Evolutionary conservation across 2,797 vertebrate species (phyloP).

Genomic region (Micropoecilia bifurca): DNA sequence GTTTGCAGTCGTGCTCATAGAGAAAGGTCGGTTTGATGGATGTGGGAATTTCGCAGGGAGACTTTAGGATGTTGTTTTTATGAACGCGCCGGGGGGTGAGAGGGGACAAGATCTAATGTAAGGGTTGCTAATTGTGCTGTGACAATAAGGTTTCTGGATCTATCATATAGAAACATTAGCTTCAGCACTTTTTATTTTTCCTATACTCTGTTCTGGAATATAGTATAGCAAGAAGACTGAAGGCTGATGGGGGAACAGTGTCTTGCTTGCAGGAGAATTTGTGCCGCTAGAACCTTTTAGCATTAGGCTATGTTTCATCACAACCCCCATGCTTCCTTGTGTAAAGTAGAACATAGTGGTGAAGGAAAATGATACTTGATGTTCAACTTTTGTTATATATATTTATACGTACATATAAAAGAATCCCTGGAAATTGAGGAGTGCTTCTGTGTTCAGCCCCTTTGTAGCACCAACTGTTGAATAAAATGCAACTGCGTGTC

Average conservation of each 20-base stretch:
- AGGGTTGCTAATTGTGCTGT: not conserved
- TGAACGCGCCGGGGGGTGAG: not conserved
- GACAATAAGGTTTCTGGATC: not conserved
- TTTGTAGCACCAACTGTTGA: not conserved
- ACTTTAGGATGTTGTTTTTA: not conserved
- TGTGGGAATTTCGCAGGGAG: constrained; percentile 3
- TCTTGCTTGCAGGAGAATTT: not conserved
- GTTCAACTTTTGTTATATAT: not conserved
- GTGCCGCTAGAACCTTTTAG: not conserved
- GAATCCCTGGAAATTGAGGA: not conserved
- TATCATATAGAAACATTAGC: not conserved
- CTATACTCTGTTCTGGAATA: not conserved
- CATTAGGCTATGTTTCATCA: not conserved
- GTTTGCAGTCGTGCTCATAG: constrained; percentile 5
- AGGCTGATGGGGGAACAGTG: not conserved
- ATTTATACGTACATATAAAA: not conserved
- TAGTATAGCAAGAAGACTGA: not conserved
- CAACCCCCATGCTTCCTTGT: not conserved
- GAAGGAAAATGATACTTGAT: not conserved
- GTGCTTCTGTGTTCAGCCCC: not conserved
- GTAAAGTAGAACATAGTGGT: not conserved
- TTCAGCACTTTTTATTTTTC: not conserved
- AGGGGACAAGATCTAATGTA: not conserved
- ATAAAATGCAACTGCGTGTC: not conserved
- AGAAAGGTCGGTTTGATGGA: constrained; percentile 10